These are phyloP conservation scores for Nemotelus nigrinus DNA, from an alignment of 2,888 invertebrate species.

Conservation along the genomic window DNA sequence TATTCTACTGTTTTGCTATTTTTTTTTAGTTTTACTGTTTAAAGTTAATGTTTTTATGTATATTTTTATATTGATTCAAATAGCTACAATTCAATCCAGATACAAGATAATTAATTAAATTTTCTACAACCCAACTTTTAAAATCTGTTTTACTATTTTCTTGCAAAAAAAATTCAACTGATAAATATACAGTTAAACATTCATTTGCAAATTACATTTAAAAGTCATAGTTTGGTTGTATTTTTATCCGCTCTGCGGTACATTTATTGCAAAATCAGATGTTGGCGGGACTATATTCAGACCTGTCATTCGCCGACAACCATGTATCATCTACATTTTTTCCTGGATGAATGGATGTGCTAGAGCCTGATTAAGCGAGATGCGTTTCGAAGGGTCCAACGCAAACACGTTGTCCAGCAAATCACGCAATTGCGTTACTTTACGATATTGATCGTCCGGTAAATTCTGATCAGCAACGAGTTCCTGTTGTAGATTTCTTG, in stretches of 20 bases:
- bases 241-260: constrained; percentile 32
- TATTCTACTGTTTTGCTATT: too few relatives aligned
- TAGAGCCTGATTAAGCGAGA: constrained; percentile 93
- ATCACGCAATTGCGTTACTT: constrained; percentile 92
- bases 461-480: constrained; percentile 88
- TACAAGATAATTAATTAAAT: not conserved
- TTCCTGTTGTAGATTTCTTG: constrained; percentile 87
- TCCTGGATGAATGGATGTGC: constrained; percentile 96
- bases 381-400: constrained; percentile 90
- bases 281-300: not conserved
- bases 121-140: too few relatives aligned
- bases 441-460: constrained; percentile 87
- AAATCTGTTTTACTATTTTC: not conserved
- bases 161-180: constrained; percentile 16
- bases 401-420: constrained; percentile 90
- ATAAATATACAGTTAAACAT: constrained; percentile 33
- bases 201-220: constrained; percentile 39
- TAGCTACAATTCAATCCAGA: too few relatives aligned
- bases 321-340: constrained; percentile 71
- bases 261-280: not conserved
- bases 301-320: not conserved
- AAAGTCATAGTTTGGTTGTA: constrained; percentile 31
- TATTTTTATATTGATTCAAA: too few relatives aligned
- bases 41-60: too few relatives aligned
- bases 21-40: too few relatives aligned